Conservation (phyloP, 1,140 invertebrate genomes). For the Eurosta solidaginis region DNA sequence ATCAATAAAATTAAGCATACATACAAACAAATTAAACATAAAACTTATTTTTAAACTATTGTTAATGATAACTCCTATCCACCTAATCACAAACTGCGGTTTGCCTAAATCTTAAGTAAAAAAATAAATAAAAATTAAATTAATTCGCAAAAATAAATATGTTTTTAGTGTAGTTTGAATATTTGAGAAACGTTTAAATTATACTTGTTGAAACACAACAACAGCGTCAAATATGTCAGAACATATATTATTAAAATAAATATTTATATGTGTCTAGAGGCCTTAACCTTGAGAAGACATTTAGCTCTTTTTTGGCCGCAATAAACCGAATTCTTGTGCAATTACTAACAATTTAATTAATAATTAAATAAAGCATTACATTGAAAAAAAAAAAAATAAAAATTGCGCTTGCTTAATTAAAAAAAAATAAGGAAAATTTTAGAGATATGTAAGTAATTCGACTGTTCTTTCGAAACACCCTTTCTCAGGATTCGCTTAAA, state of each 20-base stretch:
- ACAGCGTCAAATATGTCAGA: neutral
- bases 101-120: neutral
- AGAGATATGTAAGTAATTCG: too few relatives aligned
- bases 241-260: neutral
- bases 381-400: neutral
- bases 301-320: neutral
- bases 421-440: too few relatives aligned
- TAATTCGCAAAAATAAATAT: neutral
- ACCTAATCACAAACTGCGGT: slow-evolving; percentile 2
- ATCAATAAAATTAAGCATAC: too few relatives aligned
- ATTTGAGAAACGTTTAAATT: neutral
- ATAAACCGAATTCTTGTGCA: slow-evolving; percentile 24
- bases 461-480: too few relatives aligned
- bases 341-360: slow-evolving; percentile 23
- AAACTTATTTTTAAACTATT: slow-evolving; percentile 1
- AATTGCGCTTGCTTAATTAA: too few relatives aligned
- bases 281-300: neutral
- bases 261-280: slow-evolving; percentile 16
- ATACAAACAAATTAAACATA: neutral
- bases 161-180: neutral
- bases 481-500: too few relatives aligned
- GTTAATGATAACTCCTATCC: neutral
- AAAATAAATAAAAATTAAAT: neutral
- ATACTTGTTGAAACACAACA: neutral
- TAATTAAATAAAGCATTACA: neutral